Conservation (phyloP, 1,140 invertebrate species). For the Phthorimaea operculella region DNA sequence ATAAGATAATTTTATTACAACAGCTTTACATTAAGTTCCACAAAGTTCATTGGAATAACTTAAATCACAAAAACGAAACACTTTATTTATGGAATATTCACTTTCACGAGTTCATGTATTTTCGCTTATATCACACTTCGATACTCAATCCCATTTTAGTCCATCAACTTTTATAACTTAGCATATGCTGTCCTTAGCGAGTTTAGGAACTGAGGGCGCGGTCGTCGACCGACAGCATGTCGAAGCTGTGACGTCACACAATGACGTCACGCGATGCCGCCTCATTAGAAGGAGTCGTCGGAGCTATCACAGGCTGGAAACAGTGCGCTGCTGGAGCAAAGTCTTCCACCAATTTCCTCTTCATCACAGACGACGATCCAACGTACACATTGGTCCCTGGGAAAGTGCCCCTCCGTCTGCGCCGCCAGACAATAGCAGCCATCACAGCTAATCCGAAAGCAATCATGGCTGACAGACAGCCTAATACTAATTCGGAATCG, state of each 20-base stretch:
- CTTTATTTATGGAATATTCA: conserved; percentile 27
- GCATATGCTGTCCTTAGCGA: conserved; percentile 36
- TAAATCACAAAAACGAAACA: conserved; percentile 31
- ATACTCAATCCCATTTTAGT: conserved; percentile 29
- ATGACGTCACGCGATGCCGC: conserved; percentile 63
- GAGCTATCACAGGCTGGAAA: conserved; percentile 70
- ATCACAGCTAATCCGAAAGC: conserved; percentile 67
- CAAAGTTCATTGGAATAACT: conserved; percentile 34
- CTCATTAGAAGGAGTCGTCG: conserved; percentile 52
- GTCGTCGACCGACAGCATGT: conserved; percentile 62
- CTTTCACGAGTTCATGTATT: conserved; percentile 29
- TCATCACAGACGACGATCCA: conserved; percentile 67
- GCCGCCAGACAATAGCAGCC: conserved; percentile 65
- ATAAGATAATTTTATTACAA: conserved; percentile 44
- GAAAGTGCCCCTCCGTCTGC: conserved; percentile 64
- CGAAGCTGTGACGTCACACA: conserved; percentile 73
- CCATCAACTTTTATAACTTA: conserved; percentile 20
- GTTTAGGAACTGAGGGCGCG: conserved; percentile 63
- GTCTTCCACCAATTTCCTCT: conserved; percentile 70
- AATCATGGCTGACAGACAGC: conserved; percentile 67
- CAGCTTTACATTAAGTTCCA: conserved; percentile 36
- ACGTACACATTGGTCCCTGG: conserved; percentile 71
- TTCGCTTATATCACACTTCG: conserved; percentile 46
- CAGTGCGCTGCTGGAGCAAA: conserved; percentile 62
- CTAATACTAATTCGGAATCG: conserved; percentile 68